phyloP scores from a whole-genome alignment of 2,113 vertebrate species.

The Hydrochoerus hydrochaeris region DNA sequence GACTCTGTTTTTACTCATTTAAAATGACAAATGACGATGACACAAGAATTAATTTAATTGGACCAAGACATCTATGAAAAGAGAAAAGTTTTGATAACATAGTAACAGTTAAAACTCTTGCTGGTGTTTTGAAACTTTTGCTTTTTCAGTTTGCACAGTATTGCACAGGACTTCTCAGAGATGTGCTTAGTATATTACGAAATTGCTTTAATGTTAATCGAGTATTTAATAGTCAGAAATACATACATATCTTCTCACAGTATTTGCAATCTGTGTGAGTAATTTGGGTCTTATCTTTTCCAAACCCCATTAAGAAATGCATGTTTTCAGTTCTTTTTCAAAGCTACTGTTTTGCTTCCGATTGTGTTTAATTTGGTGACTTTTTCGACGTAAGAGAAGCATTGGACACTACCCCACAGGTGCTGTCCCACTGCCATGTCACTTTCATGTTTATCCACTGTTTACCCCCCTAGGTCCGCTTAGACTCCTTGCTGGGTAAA shows the following conservation, averaged over 20 bases:
- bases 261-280: constrained; percentile 76
- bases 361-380: neutral
- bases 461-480: neutral
- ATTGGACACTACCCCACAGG: too few relatives aligned
- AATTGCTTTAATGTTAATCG: constrained; percentile 82
- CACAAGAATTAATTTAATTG: constrained; percentile 71
- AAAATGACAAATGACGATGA: constrained; percentile 73
- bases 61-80: constrained; percentile 72
- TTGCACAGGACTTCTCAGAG: constrained; percentile 79
- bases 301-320: neutral
- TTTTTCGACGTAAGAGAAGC: neutral
- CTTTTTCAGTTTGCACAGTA: too few relatives aligned
- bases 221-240: constrained; percentile 78
- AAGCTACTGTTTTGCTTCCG: neutral
- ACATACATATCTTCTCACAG: constrained; percentile 75
- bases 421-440: too few relatives aligned
- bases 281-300: constrained; percentile 63
- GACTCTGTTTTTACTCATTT: constrained; percentile 74
- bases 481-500: neutral
- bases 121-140: constrained; percentile 84
- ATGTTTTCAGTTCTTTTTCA: neutral
- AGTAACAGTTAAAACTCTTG: constrained; percentile 77
- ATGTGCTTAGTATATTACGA: constrained; percentile 83
- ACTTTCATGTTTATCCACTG: neutral
- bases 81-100: constrained; percentile 79